Base-by-base conservation (phyloP, 2,888 invertebrate genomes). In the Megalurothrips usitatus region DNA sequence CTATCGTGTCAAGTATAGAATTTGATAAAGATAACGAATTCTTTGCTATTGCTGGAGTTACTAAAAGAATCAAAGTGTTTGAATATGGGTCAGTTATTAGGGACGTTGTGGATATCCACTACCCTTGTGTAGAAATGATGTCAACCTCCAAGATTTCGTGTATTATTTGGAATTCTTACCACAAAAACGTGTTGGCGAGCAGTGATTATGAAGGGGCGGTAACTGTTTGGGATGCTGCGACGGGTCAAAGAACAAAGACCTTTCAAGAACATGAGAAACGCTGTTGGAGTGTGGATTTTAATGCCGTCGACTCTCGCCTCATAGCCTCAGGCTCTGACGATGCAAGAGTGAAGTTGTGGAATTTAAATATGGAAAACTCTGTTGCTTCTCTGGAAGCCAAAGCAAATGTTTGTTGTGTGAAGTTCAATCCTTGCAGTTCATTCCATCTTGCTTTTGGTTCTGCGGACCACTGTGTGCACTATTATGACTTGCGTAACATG, bases 401-500 rank as follows among this genome's bases (percentile, higher is more conserved):
- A 87, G 97, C 96, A 82, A 97, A 98, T 88, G 96, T 98, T 80
- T 98, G 97, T 87, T 97, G 97, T 88, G 97, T 98, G 23, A 94
- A 97, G 86, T 96, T 96, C 87, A 95, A 94, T 87, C 95, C 95
- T 0, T 89, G 91, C 82, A 95, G 94, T 83, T 93, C 95, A 0
- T 94, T 94, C 86, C 95, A 97, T 86, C 89, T 98, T 82, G 96
- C 97, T 1, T 97, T 97, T 88, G 97, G 97, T 19, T 96, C 96
- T n/a, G 97, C 98, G 43, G 97, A 98, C 89, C 97, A 97, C 87
- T 96, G 96, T 89, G 96, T 98, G 81, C 96, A 98, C 87, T 97
- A 97, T 87, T 98, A 97, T 87, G 98, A 98, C 89, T 89, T 98
- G 84, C 90, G 97, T 63, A 93, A 95, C 84, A 92, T 94, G 86